Conservation (phyloP, 1,140 invertebrate species). For the Onthophagus taurus region DNA sequence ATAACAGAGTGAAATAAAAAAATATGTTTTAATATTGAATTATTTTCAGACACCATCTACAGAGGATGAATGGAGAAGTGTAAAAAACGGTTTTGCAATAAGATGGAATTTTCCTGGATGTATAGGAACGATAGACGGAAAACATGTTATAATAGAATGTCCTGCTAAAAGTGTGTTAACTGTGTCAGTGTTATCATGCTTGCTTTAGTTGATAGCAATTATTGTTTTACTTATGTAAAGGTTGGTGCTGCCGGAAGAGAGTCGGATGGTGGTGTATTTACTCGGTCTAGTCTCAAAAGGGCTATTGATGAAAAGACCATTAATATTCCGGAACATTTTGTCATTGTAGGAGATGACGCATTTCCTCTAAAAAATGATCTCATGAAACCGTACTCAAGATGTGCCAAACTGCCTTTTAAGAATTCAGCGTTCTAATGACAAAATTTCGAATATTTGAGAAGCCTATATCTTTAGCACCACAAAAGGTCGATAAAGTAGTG, state of each 20-base stretch:
- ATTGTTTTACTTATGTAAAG: background rate
- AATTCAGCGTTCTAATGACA: no score
- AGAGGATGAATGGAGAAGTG: background rate
- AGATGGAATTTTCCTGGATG: no score
- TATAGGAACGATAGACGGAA: background rate
- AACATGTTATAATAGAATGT: background rate
- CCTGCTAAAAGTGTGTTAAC: background rate
- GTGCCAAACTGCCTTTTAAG: background rate
- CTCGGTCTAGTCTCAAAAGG: background rate
- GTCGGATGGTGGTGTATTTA: background rate
- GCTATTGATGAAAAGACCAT: background rate
- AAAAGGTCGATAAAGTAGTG: no score
- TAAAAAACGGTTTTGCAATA: no score
- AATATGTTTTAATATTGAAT: background rate
- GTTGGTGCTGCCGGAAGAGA: background rate
- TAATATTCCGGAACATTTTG: background rate
- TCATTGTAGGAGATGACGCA: background rate
- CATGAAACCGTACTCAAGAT: background rate
- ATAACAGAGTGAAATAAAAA: background rate
- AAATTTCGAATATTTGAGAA: no score
- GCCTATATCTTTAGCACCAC: no score
- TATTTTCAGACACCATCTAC: background rate
- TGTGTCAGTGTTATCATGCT: background rate
- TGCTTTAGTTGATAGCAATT: background rate
- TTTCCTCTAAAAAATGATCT: background rate